These are phyloP conservation scores for Steinernema carpocapsae DNA, from an alignment of 2,888 invertebrate genomes.

Conservation along the genomic window DNA sequence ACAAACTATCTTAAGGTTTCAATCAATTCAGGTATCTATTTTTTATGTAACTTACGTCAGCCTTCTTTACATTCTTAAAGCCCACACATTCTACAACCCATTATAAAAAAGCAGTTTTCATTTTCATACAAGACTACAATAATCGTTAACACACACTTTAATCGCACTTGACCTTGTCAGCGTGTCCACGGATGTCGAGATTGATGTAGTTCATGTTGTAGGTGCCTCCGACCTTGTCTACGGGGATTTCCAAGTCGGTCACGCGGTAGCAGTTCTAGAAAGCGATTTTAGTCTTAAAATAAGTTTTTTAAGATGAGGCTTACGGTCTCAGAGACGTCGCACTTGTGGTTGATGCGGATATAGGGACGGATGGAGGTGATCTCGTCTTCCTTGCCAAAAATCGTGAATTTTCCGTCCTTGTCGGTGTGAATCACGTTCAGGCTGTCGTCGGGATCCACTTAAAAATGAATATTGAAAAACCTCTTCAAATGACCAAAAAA, in stretches of 20 bases:
- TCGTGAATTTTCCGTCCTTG: constrained; percentile 44
- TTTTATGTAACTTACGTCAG: too few species aligned
- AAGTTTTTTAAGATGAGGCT: neutral
- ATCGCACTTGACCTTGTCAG: constrained; percentile 14
- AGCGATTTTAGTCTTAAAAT: neutral
- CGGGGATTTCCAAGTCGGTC: constrained; percentile 45
- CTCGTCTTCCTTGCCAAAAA: constrained; percentile 45
- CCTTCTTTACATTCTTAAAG: too few species aligned
- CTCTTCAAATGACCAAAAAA: too few species aligned
- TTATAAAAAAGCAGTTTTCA: too few species aligned
- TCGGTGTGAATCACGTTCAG: constrained; percentile 42
- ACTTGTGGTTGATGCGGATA: constrained; percentile 48
- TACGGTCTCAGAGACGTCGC: constrained; percentile 42
- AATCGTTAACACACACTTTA: too few species aligned
- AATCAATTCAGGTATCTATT: too few species aligned
- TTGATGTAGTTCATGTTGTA: constrained; percentile 59
- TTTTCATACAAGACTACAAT: too few species aligned
- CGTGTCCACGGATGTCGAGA: constrained; percentile 39
- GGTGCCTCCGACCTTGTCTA: constrained; percentile 51
- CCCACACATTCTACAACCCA: too few species aligned
- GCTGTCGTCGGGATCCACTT: constrained; percentile 51
- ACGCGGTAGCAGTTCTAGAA: constrained; percentile 41
- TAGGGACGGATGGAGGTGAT: constrained; percentile 45
- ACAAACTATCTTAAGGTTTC: too few species aligned
- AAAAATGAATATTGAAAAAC: too few species aligned